phyloP scores from a whole-genome alignment of 1,140 invertebrate species.

The Heliconius melpomene region DNA sequence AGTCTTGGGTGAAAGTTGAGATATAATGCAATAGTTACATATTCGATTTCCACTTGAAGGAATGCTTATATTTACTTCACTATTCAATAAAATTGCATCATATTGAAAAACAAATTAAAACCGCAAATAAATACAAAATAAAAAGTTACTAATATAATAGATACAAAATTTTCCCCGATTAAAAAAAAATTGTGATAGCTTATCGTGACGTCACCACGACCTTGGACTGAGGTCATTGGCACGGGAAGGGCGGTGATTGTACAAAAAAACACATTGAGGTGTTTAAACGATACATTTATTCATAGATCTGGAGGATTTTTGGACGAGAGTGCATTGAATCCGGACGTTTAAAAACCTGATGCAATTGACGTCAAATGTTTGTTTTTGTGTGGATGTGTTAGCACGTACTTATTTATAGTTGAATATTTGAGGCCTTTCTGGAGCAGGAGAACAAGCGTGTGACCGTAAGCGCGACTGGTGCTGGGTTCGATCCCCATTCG shows the following conservation, averaged over 20 bases:
- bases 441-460: too few species aligned
- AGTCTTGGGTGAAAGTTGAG: too few species aligned
- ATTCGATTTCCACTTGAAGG: too few species aligned
- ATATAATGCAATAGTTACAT: too few species aligned
- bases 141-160: conserved; percentile 14
- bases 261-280: conserved; percentile 27
- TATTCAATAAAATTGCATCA: neutral
- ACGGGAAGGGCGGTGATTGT: conserved; percentile 39
- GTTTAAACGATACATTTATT: conserved; percentile 23
- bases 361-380: conserved; percentile 12
- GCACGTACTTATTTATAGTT: neutral
- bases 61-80: too few species aligned
- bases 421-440: too few species aligned
- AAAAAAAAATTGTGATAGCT: conserved; percentile 29
- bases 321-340: conserved; percentile 27
- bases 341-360: conserved; percentile 26
- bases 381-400: neutral
- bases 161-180: conserved; percentile 32
- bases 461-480: too few species aligned
- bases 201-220: conserved; percentile 47
- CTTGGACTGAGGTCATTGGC: conserved; percentile 45
- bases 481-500: too few species aligned
- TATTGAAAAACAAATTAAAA: neutral
- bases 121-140: neutral
- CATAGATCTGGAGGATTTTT: conserved; percentile 29